Conservation (phyloP, 2,797 vertebrate species). For the Malacoraja senta region DNA sequence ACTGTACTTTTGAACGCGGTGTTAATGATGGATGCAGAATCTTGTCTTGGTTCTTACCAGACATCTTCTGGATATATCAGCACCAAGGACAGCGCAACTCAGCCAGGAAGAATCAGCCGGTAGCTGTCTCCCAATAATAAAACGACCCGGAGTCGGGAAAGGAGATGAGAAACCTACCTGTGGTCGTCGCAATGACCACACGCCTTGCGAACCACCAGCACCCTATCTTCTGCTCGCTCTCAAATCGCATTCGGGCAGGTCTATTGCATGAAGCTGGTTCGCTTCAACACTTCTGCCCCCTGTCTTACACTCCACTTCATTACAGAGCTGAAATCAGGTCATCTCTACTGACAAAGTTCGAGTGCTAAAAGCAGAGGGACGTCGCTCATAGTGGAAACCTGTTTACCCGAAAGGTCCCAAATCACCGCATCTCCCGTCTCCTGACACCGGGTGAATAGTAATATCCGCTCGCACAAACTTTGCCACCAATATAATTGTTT, state of each 20-base stretch:
- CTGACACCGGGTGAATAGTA: not conserved
- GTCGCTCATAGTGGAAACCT: not conserved
- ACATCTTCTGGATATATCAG: not conserved
- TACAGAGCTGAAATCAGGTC: conserved; percentile 79
- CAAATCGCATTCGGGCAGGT: conserved; percentile 61
- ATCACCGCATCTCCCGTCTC: not conserved
- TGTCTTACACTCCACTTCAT: conserved; percentile 72
- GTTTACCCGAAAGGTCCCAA: not conserved
- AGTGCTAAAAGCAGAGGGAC: not conserved
- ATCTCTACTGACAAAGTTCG: conserved; percentile 42
- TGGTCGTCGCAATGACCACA: conserved; percentile 57
- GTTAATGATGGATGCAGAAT: not conserved
- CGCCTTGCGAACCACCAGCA: conserved; percentile 57
- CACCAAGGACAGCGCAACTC: conserved; percentile 31
- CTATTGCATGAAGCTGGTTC: conserved; percentile 53
- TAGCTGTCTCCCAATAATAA: not conserved
- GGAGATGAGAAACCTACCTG: conserved; percentile 62
- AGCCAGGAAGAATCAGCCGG: not conserved
- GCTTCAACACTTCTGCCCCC: conserved; percentile 76
- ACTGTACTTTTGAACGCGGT: not conserved
- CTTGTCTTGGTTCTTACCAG: not conserved
- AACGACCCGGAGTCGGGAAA: not conserved
- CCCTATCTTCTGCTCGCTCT: conserved; percentile 53
- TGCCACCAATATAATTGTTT: not conserved
- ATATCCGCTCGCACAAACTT: not conserved